Evolutionary conservation across 2,797 vertebrate species (phyloP).

Genomic region (Anguilla obscura): DNA sequence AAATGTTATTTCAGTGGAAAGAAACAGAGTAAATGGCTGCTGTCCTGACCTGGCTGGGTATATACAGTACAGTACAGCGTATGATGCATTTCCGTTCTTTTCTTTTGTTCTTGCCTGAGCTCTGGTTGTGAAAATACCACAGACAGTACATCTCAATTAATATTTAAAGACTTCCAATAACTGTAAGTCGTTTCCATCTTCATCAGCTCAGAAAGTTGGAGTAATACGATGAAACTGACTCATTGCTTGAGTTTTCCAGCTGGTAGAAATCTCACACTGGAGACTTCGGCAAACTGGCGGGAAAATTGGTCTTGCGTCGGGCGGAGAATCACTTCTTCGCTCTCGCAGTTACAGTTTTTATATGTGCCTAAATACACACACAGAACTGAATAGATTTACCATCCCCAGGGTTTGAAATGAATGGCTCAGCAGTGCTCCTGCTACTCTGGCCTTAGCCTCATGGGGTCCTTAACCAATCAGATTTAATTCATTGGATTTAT

Average conservation of each 20-base stretch:
- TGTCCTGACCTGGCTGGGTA: too few species aligned
- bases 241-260: background rate
- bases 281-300: too few species aligned
- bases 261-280: background rate
- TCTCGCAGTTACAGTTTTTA: background rate
- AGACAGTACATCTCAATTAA: background rate
- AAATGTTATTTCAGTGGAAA: background rate
- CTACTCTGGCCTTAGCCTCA: background rate
- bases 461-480: too few species aligned
- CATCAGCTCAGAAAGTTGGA: background rate
- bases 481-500: too few species aligned
- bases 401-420: background rate
- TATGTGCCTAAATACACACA: background rate
- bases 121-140: background rate
- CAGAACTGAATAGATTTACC: background rate
- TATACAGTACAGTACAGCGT: too few species aligned
- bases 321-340: background rate
- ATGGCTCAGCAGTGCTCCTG: background rate
- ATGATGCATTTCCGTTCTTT: too few species aligned
- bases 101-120: too few species aligned
- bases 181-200: background rate
- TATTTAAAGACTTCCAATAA: background rate
- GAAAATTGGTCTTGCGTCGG: background rate
- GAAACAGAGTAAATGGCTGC: background rate
- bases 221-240: background rate